These are phyloP conservation scores for Turritopsis rubra DNA, from an alignment of 30 jellyfish, hydroid and myxozoan species.

Conservation along the genomic window DNA sequence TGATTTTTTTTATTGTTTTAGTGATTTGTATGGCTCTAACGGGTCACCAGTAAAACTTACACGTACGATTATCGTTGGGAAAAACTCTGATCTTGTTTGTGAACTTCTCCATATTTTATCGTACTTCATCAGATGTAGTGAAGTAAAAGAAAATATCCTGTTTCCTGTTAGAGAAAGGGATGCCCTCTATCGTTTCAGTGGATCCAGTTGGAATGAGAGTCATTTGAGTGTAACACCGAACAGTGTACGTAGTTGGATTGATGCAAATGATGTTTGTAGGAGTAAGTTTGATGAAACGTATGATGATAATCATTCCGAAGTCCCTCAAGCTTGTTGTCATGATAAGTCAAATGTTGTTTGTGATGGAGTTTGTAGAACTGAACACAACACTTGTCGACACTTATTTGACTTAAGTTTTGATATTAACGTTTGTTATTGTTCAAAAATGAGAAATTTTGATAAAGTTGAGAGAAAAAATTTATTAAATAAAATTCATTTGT, in stretches of 20 bases:
- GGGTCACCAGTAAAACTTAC: constrained; percentile 71
- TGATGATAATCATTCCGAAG: not conserved
- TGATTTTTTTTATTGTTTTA: constrained; percentile 23
- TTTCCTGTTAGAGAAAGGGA: constrained; percentile 29
- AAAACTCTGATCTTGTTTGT: constrained; percentile 61
- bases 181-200: constrained; percentile 10
- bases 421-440: constrained; percentile 14
- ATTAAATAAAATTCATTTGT: not conserved
- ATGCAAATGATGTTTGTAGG: not conserved
- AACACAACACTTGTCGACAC: not conserved
- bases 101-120: constrained; percentile 58
- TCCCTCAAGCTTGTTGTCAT: not conserved
- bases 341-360: not conserved
- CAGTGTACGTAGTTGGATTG: constrained; percentile 34
- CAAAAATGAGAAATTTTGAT: constrained; percentile 1
- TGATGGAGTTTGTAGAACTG: not conserved
- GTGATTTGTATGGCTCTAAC: constrained; percentile 85
- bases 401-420: not conserved
- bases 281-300: not conserved
- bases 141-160: constrained; percentile 50
- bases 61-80: constrained; percentile 76
- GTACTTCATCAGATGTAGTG: constrained; percentile 88
- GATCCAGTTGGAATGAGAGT: constrained; percentile 37
- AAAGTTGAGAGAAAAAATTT: constrained; percentile 5
- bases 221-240: constrained; percentile 48